Conservation (phyloP, 2,888 invertebrate species). For the Entomobrya proxima region DNA sequence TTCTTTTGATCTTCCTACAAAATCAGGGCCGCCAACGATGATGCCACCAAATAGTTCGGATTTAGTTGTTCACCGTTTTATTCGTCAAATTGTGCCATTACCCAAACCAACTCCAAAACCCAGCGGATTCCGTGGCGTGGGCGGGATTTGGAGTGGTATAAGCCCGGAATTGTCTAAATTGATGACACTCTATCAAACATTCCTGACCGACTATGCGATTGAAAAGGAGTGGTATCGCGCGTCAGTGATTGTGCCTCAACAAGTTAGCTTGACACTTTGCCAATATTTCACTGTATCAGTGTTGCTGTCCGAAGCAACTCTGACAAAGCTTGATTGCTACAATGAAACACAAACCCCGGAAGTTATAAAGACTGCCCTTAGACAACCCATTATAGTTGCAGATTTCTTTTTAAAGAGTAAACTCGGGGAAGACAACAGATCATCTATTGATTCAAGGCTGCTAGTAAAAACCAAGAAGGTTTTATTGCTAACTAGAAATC, state of each 20-base stretch:
- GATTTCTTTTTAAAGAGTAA: conserved; percentile 4
- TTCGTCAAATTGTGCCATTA: conserved; percentile 42
- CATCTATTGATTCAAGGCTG: not conserved
- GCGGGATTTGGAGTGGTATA: not conserved
- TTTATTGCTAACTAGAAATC: conserved; percentile 52
- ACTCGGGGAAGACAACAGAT: not conserved
- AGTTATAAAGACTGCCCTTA: not conserved
- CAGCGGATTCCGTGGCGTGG: not conserved
- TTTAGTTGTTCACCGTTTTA: not conserved
- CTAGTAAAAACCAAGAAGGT: not conserved
- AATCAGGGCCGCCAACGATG: not conserved
- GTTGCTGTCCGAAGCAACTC: conserved; percentile 17
- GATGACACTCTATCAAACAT: conserved; percentile 51
- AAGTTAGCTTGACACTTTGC: conserved; percentile 49
- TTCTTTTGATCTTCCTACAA: conserved; percentile 8
- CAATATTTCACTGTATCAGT: conserved; percentile 31
- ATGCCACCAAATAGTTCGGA: conserved; percentile 7
- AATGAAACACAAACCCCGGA: not conserved
- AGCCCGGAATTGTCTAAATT: not conserved
- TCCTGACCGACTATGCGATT: conserved; percentile 61
- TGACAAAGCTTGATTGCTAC: conserved; percentile 31
- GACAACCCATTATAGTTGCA: not conserved
- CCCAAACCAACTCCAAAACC: not conserved
- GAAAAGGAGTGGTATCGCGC: conserved; percentile 60
- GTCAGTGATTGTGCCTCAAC: conserved; percentile 59